Percentiles rank a stretch among this genome's conserved stretches.
phyloP scores from a whole-genome alignment of 2,113 vertebrate species.

The Polyodon spathula region DNA sequence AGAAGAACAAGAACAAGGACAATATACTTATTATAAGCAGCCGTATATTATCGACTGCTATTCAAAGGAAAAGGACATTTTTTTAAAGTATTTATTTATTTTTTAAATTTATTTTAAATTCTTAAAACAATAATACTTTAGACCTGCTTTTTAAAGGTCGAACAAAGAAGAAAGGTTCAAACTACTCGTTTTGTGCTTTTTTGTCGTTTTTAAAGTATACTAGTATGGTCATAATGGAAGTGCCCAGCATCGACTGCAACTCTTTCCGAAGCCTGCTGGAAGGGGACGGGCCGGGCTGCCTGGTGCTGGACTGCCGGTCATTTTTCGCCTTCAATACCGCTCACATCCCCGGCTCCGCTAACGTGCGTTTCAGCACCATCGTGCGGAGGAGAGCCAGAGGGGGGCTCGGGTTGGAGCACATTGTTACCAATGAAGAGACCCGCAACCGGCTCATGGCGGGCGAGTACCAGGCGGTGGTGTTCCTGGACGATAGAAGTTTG shows the following conservation, averaged over 20 bases:
- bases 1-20: no score
- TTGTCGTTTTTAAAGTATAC: conserved; percentile 28
- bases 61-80: no score
- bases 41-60: no score
- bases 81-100: no score
- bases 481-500: conserved; percentile 83
- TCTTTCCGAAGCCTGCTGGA: conserved; percentile 65
- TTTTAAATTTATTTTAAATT: no score
- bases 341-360: conserved; percentile 79
- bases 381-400: conserved; percentile 84
- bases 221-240: conserved; percentile 93
- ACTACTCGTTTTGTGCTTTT: conserved; percentile 19
- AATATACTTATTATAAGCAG: no score
- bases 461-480: conserved; percentile 70
- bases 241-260: conserved; percentile 74
- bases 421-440: conserved; percentile 85
- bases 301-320: conserved; percentile 91
- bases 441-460: conserved; percentile 73
- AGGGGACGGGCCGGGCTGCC: conserved; percentile 62
- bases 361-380: conserved; percentile 90
- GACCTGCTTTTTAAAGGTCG: neutral
- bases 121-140: no score
- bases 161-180: neutral
- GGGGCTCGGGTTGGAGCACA: conserved; percentile 82
- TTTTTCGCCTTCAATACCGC: conserved; percentile 92